Evolutionary conservation across 2,113 vertebrate species (phyloP), one percentile per base, ranked within the genome.

Genomic region (Sinocyclocheilus rhinocerous): DNA sequence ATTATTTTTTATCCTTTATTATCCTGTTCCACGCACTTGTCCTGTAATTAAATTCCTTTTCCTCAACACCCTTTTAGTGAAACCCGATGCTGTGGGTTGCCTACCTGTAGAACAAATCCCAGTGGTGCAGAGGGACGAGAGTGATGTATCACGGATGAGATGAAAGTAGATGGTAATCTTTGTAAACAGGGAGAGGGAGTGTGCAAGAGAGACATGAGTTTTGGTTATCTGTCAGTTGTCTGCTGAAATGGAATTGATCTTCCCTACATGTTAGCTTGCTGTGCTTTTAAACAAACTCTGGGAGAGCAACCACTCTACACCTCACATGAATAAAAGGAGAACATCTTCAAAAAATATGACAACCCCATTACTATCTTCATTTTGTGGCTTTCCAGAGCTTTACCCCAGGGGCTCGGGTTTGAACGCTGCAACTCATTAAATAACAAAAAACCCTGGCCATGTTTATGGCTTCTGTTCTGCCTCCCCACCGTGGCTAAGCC

Each of bases 131-230:
- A 70, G 85, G 90, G 81, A 87, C 88, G 87, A 81, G 89, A 48
- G 85, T 63, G 89, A 92, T 90, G 91, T 80, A 88, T 91, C 84
- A 86, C 15, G 91, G 77, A 90, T 87, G 88, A 93, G 93, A 93
- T 95, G 93, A 95, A 95, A 95, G 94, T 85, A 88, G 89, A 91
- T 90, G 91, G 93, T 95, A 92, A 94, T 95, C 94, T 94, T 86
- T 91, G 93, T 94, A 93, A 94, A 93, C 90, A 88, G 85, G 84
- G 88, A 86, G 91, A 85, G 90, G 90, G 89, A 63, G 67, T 81
- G 42, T 42, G 83, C n/a, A 50, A 65, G 48, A 76, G 72, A 81
- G 79, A 88, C 88, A 88, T 87, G 91, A 81, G 80, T 93, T 93
- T 94, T 93, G 89, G 93, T 93, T 92, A 93, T 92, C 90, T 92